A percentile compares a stretch with the other conserved stretches of the same genome.
Conservation (phyloP, 2,888 invertebrate genomes). For the Andricus curvator region DNA sequence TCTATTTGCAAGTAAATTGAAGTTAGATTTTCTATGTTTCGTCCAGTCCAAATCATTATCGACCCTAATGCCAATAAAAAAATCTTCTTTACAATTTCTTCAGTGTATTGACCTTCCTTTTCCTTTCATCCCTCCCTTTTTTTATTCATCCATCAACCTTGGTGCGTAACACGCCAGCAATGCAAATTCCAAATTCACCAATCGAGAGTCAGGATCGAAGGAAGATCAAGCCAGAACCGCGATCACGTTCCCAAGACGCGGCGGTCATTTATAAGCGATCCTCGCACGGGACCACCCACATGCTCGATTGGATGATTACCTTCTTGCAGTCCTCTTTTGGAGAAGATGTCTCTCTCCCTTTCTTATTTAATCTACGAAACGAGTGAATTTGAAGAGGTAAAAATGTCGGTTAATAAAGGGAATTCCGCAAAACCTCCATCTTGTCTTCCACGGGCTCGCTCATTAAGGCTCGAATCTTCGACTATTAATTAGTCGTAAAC, state of each 20-base stretch:
- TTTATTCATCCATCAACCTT: constrained; percentile 15
- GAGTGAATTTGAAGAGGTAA: neutral
- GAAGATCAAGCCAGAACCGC: constrained; percentile 53
- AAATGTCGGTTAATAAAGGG: constrained; percentile 30
- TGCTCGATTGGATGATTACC: constrained; percentile 63
- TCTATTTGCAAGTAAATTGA: no score
- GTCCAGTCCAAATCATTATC: no score
- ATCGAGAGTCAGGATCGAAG: constrained; percentile 44
- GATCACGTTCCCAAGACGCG: constrained; percentile 70
- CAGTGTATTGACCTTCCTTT: neutral
- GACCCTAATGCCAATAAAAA: no score
- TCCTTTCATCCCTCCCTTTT: neutral
- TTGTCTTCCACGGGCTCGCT: constrained; percentile 45
- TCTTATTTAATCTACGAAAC: neutral
- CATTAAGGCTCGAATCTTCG: constrained; percentile 41
- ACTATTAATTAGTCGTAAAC: constrained; percentile 71
- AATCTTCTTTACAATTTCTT: no score
- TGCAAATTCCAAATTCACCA: constrained; percentile 16
- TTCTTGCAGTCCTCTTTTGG: constrained; percentile 50
- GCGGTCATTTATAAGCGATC: constrained; percentile 71
- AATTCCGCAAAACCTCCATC: constrained; percentile 44
- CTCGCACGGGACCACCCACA: constrained; percentile 70
- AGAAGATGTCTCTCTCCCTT: constrained; percentile 22
- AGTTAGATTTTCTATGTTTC: no score
- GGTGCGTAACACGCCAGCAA: constrained; percentile 43